Conservation (phyloP, 64 coral and sea anemone species). For the Stylophora pistillata region DNA sequence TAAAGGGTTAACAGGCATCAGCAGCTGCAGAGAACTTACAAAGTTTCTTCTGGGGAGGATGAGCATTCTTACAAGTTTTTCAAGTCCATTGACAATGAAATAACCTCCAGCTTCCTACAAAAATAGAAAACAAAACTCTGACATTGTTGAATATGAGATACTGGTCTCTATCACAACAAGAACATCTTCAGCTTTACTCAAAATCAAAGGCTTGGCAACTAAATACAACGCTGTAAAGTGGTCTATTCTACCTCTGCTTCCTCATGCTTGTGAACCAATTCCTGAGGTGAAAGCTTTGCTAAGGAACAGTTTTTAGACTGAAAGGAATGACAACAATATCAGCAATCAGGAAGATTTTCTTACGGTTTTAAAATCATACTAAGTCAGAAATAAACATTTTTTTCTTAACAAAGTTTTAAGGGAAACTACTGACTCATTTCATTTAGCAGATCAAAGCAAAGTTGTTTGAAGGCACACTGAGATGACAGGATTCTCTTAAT, state of each 20-base stretch:
- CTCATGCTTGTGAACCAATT: constrained; percentile 84
- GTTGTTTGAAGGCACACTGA: no score
- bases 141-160: background rate
- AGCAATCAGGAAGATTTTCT: background rate
- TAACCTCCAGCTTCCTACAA: constrained; percentile 96
- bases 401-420: no score
- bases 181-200: no score
- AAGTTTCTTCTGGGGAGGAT: constrained; percentile 97
- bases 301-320: constrained; percentile 91
- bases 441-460: no score
- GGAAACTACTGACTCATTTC: no score
- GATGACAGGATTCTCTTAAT: no score
- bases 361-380: no score
- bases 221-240: background rate
- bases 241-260: constrained; percentile 76
- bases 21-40: constrained; percentile 53
- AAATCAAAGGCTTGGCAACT: no score
- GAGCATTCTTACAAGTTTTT: constrained; percentile 97
- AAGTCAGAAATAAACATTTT: no score
- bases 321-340: background rate
- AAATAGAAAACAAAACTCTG: background rate
- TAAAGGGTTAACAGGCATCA: no score
- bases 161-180: no score
- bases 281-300: constrained; percentile 70
- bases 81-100: constrained; percentile 95